Conservation (phyloP, 2,888 invertebrate species). For the Allolobophora icterica region DNA sequence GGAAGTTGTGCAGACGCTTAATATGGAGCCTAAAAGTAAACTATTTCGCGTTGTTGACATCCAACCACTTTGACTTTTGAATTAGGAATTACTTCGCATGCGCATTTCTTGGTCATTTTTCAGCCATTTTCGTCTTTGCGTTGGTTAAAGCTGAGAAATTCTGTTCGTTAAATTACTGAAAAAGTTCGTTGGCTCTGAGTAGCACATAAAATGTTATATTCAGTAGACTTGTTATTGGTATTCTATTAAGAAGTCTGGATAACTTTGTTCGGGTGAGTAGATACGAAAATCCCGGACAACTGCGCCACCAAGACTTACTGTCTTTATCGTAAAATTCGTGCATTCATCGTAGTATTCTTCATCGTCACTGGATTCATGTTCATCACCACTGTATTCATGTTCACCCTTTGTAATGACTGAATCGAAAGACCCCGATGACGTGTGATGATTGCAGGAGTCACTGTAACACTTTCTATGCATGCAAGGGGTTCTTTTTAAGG, state of each 20-base stretch:
- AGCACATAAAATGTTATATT: too few relatives aligned
- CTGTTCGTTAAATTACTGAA: too few relatives aligned
- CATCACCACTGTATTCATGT: neutral
- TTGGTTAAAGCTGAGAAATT: neutral
- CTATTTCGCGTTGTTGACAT: neutral
- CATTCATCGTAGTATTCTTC: too few relatives aligned
- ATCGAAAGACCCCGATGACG: neutral
- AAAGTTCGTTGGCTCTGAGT: too few relatives aligned
- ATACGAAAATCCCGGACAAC: neutral
- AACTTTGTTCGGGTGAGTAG: neutral
- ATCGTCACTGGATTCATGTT: neutral
- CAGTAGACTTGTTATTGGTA: neutral
- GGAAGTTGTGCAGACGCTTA: too few relatives aligned
- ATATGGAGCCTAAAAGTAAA: too few relatives aligned
- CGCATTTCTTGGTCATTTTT: neutral
- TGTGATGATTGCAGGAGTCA: neutral
- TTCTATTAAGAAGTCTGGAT: slow-evolving; percentile 17
- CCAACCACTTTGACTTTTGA: neutral
- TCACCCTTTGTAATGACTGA: neutral
- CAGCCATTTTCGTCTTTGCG: neutral
- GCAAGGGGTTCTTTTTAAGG: neutral
- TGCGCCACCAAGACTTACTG: too few relatives aligned
- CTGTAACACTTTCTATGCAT: neutral
- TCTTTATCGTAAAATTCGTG: too few relatives aligned
- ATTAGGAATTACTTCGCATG: too few relatives aligned